Evolutionary conservation across 2,888 invertebrate species (phyloP), one percentile per base, ranked within the genome.

Genomic region (Serrognathus titanus): DNA sequence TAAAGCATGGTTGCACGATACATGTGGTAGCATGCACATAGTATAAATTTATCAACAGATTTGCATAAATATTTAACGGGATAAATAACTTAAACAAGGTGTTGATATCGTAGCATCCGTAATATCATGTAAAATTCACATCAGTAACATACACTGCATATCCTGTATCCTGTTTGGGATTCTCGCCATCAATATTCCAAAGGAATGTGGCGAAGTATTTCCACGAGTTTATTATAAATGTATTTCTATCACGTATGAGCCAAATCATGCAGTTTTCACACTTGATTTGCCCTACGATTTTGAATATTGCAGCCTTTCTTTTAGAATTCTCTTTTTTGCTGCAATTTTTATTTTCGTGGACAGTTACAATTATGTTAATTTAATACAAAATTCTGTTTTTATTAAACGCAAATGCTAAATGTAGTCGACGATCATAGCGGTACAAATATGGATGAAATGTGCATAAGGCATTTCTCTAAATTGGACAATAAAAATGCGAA

Each of bases 181-280:
- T 54, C 48, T 48, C 37, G 48, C 48, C 39, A 55, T 62, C 62
- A 53, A 58, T 59, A 62, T 62, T 60, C 59, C 51, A 40, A 54
- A 54, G 48, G 48, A 48, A 54, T 54, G 40, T 36, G 48, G 36
- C 8, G 48, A 54, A 54, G 48, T 48, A 54, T 48, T 54, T 54
- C 48, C 54, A 54, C 48, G 48, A 54, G 41, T 53, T 47, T 53
- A 53, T 57, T 53, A 46, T 38, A 45, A 50, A 54, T 48, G 55
- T 57, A 63, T 63, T 60, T 61, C 58, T 56, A 48, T 52, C 59
- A 59, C 61, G 62, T 62, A 58, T 41, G 36, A 49, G 57, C 46
- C 50, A 61, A 63, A 61, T 63, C 63, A 61, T 60, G 54, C 63
- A 60, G 59, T 63, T 63, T 63, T 61, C 61, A 63, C 59, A 43